phyloP scores from a whole-genome alignment of 2,113 vertebrate species.

The Percina caprodes region DNA sequence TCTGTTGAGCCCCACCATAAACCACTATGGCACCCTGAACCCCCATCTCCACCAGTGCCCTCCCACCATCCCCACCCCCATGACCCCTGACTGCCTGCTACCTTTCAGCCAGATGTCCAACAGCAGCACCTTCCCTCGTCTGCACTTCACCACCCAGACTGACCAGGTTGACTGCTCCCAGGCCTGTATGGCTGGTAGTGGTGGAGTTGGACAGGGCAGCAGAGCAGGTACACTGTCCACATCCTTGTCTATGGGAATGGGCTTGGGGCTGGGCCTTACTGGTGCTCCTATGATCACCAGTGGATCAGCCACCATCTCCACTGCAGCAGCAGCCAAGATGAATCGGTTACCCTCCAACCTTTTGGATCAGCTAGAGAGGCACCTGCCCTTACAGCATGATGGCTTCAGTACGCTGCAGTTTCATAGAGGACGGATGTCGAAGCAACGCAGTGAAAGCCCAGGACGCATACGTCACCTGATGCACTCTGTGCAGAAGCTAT shows the following conservation, averaged over 20 bases:
- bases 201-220: constrained; percentile 74
- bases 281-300: constrained; percentile 88
- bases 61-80: constrained; percentile 81
- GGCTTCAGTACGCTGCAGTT: constrained; percentile 99
- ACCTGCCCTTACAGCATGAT: constrained; percentile 94
- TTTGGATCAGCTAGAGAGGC: constrained; percentile 97
- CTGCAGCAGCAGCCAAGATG: constrained; percentile 82
- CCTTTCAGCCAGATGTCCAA: constrained; percentile 95
- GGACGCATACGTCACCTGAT: constrained; percentile 98
- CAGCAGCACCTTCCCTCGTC: constrained; percentile 97
- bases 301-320: constrained; percentile 85
- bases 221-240: constrained; percentile 75
- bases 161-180: constrained; percentile 91
- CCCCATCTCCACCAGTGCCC: constrained; percentile 88
- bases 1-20: constrained; percentile 90
- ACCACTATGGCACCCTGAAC: constrained; percentile 91
- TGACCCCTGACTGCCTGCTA: constrained; percentile 92
- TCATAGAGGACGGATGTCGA: constrained; percentile 87
- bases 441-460: constrained; percentile 96
- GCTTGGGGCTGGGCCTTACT: constrained; percentile 79
- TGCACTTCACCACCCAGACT: constrained; percentile 94
- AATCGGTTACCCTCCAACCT: constrained; percentile 95
- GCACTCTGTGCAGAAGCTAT: constrained; percentile 96
- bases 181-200: constrained; percentile 68
- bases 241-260: constrained; percentile 85